Base-by-base conservation (phyloP, 2,888 invertebrate genomes). In the Schrankia costaestrigalis region DNA sequence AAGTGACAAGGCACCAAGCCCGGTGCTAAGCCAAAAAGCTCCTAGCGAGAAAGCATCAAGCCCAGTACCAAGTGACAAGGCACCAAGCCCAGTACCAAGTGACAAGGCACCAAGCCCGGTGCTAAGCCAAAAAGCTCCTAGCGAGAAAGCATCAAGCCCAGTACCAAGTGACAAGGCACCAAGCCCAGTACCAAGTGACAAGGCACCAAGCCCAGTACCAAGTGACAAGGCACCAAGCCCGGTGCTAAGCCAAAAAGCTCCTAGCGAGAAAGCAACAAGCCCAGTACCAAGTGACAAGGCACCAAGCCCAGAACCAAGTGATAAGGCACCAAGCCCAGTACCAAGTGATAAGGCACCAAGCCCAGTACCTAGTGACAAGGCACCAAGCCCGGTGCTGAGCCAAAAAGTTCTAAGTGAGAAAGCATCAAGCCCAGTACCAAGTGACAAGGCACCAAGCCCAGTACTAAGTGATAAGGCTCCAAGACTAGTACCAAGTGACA, bases 361-460 rank as follows among this genome's bases (percentile, higher is more conserved):
- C 11, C 25, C 18, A 12, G 25, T 28, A 9, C 22, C 22, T 3
- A 29, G 26, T 2, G 26, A 15, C 1, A 26, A 26, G 15, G 25
- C 25, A 19, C 34, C 10, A 9, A 14, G n/a, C n/a, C n/a, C n/a
- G n/a, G n/a, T n/a, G n/a, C n/a, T n/a, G n/a, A n/a, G n/a, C n/a
- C n/a, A n/a, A n/a, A n/a, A 11, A 13, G 3, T 5, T 8, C 5
- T 10, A 11, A 23, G 25, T 8, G 34, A 34, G 1, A 34, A 35
- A 17, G 1, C 9, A 6, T 3, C 22, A 0, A 33, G 35, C 11
- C 26, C 0, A 4, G 22, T 21, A 24, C 31, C 33, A 0, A 26
- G 38, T 0, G 35, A 42, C 1, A 33, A 40, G 13, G 18, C 3
- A 8, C 12, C 26, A 7, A 33, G 36, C 18, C 25, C 24, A 8